These are phyloP conservation scores for Zosterops lateralis DNA, from an alignment of 2,113 vertebrate species.

Conservation along the genomic window DNA sequence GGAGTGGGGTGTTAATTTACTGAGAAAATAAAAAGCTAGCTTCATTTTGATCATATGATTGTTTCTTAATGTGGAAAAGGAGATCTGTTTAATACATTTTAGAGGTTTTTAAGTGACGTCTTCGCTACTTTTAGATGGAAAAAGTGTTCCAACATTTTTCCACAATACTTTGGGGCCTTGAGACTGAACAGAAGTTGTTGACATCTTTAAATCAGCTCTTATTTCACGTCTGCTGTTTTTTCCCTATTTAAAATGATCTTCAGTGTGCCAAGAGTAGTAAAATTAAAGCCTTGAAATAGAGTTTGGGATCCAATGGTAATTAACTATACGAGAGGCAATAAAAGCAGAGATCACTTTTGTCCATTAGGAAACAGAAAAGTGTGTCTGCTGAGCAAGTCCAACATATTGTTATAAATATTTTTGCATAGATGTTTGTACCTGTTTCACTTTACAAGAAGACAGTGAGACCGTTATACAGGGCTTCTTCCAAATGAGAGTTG, in stretches of 20 bases:
- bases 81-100: slow-evolving; percentile 53
- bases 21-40: background rate
- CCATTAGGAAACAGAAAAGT: background rate
- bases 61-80: slow-evolving; percentile 40
- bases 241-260: background rate
- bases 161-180: slow-evolving; percentile 27
- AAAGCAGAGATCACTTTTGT: background rate
- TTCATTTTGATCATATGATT: background rate
- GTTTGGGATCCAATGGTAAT: background rate
- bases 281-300: slow-evolving; percentile 39
- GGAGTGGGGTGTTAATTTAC: background rate
- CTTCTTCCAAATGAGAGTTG: background rate
- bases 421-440: background rate
- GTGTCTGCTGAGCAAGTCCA: background rate
- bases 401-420: background rate
- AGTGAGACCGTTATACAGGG: background rate
- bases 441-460: background rate
- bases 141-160: slow-evolving; percentile 45
- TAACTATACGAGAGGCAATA: background rate
- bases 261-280: slow-evolving; percentile 36
- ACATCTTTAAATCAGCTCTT: slow-evolving; percentile 48
- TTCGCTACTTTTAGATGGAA: slow-evolving; percentile 31
- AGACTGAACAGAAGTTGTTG: slow-evolving; percentile 51
- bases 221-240: slow-evolving; percentile 40
- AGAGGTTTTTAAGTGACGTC: slow-evolving; percentile 3